Conservation (phyloP, 2,888 invertebrate species). For the Leptopilina syphax region DNA sequence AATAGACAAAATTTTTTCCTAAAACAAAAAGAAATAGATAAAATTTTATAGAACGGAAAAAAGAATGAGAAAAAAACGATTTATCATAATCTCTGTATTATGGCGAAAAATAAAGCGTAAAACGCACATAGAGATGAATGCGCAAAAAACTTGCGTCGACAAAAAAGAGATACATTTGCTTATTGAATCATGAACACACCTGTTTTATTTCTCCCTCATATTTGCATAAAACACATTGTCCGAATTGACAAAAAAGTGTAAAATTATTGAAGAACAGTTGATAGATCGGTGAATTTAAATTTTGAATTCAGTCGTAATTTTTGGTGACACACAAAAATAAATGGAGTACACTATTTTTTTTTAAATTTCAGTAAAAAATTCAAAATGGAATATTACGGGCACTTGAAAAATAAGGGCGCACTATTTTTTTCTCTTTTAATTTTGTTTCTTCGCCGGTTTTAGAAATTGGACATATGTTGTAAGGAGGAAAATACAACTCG, state of each 20-base stretch:
- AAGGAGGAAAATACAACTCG: neutral
- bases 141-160: conserved; percentile 11
- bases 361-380: no score
- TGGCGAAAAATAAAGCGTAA: neutral
- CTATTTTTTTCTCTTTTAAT: neutral
- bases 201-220: conserved; percentile 1
- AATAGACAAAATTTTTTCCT: no score
- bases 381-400: neutral
- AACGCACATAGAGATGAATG: conserved; percentile 5
- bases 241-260: neutral
- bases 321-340: neutral
- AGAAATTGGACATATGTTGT: neutral
- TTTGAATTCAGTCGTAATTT: neutral
- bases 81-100: neutral
- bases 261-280: conserved; percentile 7
- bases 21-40: no score
- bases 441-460: neutral
- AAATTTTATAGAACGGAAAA: no score
- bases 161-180: conserved; percentile 1
- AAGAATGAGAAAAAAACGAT: no score
- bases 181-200: conserved; percentile 21
- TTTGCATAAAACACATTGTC: neutral
- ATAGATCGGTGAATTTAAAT: neutral
- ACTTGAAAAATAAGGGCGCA: neutral
- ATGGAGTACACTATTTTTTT: no score